Evolutionary conservation across 2,888 invertebrate species (phyloP), one percentile per base, ranked within the genome.

Genomic region (Branchellion lobata): DNA sequence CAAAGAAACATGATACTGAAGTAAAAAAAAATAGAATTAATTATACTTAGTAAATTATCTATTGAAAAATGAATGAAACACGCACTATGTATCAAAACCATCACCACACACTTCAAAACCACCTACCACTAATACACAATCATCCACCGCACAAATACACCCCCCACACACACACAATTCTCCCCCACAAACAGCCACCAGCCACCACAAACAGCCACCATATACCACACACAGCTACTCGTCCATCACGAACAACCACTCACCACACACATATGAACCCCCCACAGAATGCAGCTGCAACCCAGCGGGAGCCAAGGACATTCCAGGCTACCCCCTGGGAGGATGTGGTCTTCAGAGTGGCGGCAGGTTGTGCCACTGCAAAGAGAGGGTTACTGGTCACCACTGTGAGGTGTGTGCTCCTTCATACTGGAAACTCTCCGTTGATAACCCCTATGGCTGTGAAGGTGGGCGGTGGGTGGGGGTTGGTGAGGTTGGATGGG

Each of bases 301-400:
- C 87, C 99, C 98, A 0, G 93, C 94, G 78, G 99, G 98, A 79
- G 95, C 98, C 3, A 85, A 87, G 76, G 85, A 86, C 71, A 92
- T 98, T 85, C 88, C 89, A 86, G 94, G 98, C 14, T 98, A 97
- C 85, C 87, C 86, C 0, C 83, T 86, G n/a, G 87, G 87, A 36
- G 87, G 87, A 5, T 87, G 87, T 84, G 85, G 84, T 8, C 85
- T 86, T 5, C 69, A 79, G 34, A 31, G 71, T 29, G 47, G 94
- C 93, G 97, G 97, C 0, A 94, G 95, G 86, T 90, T 99, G 0
- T 99, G 99, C 85, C 92, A 95, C 84, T 99, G 99, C 87, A 97
- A 98, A 86, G 93, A 94, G 74, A 91, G 94, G 1, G 98, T 97
- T 0, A 92, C 92, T 82, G 99, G 99, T 0, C 91, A 96, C 79